phyloP scores from a whole-genome alignment of 2,797 vertebrate genomes.

The Ciconia nigra region DNA sequence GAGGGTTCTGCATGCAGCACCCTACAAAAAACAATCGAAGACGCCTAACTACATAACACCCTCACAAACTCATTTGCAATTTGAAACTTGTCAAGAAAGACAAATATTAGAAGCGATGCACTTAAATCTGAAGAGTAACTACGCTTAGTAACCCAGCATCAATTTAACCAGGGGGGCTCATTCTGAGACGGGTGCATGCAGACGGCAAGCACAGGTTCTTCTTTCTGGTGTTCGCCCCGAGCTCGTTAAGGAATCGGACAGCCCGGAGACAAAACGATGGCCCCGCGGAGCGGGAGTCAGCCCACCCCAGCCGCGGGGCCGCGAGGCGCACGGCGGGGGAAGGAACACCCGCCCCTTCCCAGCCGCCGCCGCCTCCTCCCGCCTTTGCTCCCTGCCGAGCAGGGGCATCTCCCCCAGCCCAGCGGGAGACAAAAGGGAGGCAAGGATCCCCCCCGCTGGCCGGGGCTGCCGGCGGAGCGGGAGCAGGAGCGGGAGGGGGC shows the following conservation, averaged over 20 bases:
- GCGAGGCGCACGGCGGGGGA: not conserved
- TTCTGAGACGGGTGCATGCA: rapidly evolving
- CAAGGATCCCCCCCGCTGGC: not conserved
- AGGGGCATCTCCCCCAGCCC: not conserved
- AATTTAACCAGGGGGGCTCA: not conserved
- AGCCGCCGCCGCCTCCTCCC: not conserved
- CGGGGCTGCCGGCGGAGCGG: not conserved
- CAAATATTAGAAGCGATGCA: not conserved
- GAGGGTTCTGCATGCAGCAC: not conserved
- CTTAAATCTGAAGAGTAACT: not conserved
- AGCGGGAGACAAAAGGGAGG: not conserved
- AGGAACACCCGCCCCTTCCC: not conserved
- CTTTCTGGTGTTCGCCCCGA: not conserved
- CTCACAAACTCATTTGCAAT: not conserved
- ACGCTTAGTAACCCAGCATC: not conserved
- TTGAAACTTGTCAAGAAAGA: not conserved
- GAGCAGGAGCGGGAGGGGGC: not conserved
- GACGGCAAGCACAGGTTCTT: not conserved
- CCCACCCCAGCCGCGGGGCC: not conserved
- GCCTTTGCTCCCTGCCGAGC: not conserved
- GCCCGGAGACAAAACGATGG: not conserved
- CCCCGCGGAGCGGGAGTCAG: not conserved
- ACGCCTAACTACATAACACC: not conserved
- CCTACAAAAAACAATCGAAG: not conserved
- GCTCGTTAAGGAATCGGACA: too few species aligned